A percentile compares a stretch with the other conserved stretches of the same genome.
Conservation (phyloP, 2,888 invertebrate genomes). For the Hydrotaea diabolus region DNA sequence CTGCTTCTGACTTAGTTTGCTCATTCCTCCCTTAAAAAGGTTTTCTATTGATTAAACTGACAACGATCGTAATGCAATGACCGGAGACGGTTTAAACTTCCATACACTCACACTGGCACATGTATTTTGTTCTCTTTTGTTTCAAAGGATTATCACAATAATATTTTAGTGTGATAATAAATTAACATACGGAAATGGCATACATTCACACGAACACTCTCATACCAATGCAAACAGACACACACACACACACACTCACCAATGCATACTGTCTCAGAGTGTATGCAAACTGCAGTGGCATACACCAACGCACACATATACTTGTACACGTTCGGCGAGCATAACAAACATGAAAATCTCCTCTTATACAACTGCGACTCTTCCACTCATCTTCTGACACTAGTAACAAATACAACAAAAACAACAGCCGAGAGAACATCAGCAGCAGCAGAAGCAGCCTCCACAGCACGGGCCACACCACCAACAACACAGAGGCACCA, state of each 20-base stretch:
- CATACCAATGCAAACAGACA: slow-evolving; percentile 6
- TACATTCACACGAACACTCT: slow-evolving; percentile 26
- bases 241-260: background rate
- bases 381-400: slow-evolving; percentile 21
- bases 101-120: background rate
- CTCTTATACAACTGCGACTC: background rate
- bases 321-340: background rate
- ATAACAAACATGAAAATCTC: background rate
- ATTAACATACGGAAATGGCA: slow-evolving; percentile 62
- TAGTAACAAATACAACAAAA: background rate
- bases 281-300: too few relatives aligned
- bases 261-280: background rate
- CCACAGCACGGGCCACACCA: too few relatives aligned
- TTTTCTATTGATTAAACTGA: too few relatives aligned
- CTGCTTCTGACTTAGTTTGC: too few relatives aligned
- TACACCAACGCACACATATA: background rate
- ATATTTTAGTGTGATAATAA: slow-evolving; percentile 59
- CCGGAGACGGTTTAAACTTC: too few relatives aligned
- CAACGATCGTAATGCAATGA: too few relatives aligned
- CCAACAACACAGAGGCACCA: slow-evolving; percentile 20
- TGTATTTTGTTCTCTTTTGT: slow-evolving; percentile 12
- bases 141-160: slow-evolving; percentile 50
- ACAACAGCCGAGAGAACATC: background rate
- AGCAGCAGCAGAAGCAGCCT: too few relatives aligned
- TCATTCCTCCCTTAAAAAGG: too few relatives aligned